Conservation (phyloP, 92 coral and sea anemone genomes). For the Zoanthus solanderi region DNA sequence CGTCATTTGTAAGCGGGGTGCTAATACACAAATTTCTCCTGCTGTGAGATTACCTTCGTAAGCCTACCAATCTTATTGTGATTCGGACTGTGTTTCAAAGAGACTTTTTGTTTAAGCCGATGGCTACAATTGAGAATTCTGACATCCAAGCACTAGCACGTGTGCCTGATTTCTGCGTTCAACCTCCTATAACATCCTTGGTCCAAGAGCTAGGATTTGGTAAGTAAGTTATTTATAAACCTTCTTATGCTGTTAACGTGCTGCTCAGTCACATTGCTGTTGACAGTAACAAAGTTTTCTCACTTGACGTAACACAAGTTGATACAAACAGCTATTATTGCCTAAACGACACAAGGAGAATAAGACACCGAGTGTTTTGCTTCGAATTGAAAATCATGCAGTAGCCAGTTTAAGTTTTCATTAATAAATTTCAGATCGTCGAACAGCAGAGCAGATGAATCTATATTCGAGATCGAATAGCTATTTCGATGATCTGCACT, state of each 20-base stretch:
- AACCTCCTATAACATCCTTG: constrained; percentile 38
- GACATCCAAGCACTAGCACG: constrained; percentile 39
- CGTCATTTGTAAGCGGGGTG: not conserved
- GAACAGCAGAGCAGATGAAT: constrained; percentile 82
- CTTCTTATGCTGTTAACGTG: constrained; percentile 15
- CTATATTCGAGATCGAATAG: constrained; percentile 68
- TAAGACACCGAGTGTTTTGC: not conserved
- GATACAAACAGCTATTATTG: constrained; percentile 48
- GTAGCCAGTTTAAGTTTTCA: not conserved
- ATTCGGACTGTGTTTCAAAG: constrained; percentile 14
- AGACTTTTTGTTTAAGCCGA: constrained; percentile 9
- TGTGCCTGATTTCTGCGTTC: constrained; percentile 32
- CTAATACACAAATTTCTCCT: constrained; percentile 29
- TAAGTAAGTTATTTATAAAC: constrained; percentile 28
- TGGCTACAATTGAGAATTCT: constrained; percentile 38
- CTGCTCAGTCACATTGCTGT: constrained; percentile 28
- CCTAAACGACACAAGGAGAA: constrained; percentile 27
- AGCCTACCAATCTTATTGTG: constrained; percentile 3
- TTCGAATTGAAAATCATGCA: constrained; percentile 3
- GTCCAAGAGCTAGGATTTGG: constrained; percentile 46
- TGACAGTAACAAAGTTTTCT: constrained; percentile 23
- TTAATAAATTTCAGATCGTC: constrained; percentile 69
- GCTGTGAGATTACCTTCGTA: constrained; percentile 33
- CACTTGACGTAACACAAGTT: constrained; percentile 72
- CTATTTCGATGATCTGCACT: constrained; percentile 83